phyloP scores from a whole-genome alignment of 2,113 vertebrate genomes.

The Labeo catla region DNA sequence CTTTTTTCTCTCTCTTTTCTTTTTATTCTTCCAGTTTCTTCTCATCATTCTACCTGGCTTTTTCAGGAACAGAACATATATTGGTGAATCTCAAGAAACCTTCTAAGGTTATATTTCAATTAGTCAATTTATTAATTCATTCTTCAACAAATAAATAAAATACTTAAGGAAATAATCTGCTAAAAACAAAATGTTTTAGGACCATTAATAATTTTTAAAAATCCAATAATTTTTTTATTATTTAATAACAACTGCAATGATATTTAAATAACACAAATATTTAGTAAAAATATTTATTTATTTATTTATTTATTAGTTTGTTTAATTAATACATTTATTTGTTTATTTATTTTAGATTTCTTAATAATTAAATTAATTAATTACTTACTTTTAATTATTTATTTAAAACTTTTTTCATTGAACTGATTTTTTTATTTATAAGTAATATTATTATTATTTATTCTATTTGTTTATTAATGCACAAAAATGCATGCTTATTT shows the following conservation, averaged over 20 bases:
- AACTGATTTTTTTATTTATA: neutral
- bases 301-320: neutral
- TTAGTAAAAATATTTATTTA: neutral
- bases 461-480: neutral
- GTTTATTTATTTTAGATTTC: no score
- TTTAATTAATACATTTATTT: neutral
- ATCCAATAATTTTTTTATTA: no score
- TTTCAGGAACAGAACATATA: neutral
- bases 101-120: neutral
- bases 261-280: neutral
- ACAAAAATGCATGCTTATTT: neutral
- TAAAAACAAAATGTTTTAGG: neutral
- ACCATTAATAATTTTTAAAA: neutral
- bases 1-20: neutral
- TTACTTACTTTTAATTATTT: no score
- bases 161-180: no score
- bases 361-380: no score
- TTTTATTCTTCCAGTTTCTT: constrained; percentile 41
- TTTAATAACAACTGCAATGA: neutral
- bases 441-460: neutral
- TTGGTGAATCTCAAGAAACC: neutral
- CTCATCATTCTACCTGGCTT: neutral
- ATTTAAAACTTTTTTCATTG: no score
- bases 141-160: neutral
- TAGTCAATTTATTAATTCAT: neutral